Evolutionary conservation across 2,797 vertebrate species (phyloP).

Genomic region (Sciaenops ocellatus): DNA sequence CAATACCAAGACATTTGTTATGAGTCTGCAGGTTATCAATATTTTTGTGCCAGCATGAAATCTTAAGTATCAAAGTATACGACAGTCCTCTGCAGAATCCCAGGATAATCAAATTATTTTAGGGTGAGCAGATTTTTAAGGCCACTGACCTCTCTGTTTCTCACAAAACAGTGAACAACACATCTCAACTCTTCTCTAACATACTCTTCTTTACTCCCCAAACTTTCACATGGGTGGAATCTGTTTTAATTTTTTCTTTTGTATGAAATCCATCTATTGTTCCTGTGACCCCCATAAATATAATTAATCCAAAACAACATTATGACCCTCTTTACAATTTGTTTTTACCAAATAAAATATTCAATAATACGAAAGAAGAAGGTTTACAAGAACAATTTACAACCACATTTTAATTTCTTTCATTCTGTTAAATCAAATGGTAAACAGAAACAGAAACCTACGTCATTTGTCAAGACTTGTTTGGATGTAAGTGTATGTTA

Average conservation of each 20-base stretch:
- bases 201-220: background rate
- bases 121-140: background rate
- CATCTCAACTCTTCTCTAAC: background rate
- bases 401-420: background rate
- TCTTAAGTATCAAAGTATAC: background rate
- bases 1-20: constrained; percentile 1
- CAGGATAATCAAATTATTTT: background rate
- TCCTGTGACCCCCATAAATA: background rate
- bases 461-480: too few relatives aligned
- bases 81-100: background rate
- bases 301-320: background rate
- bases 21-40: background rate
- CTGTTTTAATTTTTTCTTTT: background rate
- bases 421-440: background rate
- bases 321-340: background rate
- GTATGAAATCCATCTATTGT: background rate
- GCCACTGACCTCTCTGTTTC: background rate
- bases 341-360: background rate
- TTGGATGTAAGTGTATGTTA: too few relatives aligned
- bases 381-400: background rate
- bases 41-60: background rate
- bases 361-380: background rate
- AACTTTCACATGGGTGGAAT: background rate
- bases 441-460: too few relatives aligned
- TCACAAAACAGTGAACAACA: too few relatives aligned